Evolutionary conservation across 2,113 vertebrate species (phyloP).

Genomic region (Gymnobelideus leadbeateri): DNA sequence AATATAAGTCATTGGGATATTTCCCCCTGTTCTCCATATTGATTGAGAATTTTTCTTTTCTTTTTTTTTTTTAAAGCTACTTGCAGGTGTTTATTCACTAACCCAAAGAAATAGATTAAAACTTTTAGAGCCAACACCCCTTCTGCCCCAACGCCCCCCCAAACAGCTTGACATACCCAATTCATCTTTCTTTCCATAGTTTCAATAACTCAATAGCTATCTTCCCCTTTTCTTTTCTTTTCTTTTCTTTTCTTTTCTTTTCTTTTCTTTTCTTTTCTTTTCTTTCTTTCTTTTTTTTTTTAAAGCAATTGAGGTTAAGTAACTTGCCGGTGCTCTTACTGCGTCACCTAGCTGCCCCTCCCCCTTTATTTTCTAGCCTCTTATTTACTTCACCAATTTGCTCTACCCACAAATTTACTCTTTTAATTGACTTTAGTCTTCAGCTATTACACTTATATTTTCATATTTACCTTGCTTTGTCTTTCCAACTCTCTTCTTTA

Average conservation of each 20-base stretch:
- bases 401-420: not conserved
- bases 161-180: not conserved
- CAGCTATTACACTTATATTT: not conserved
- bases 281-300: too few relatives aligned
- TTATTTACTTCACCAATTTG: not conserved
- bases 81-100: not conserved
- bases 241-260: too few relatives aligned
- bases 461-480: not conserved
- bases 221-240: too few relatives aligned
- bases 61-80: not conserved
- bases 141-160: too few relatives aligned
- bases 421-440: not conserved
- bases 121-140: not conserved
- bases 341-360: too few relatives aligned
- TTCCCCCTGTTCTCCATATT: not conserved
- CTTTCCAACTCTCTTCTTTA: not conserved
- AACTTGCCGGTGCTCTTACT: too few relatives aligned
- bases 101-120: not conserved
- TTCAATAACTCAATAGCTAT: too few relatives aligned
- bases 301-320: too few relatives aligned
- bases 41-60: not conserved
- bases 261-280: too few relatives aligned
- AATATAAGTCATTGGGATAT: not conserved
- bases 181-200: not conserved
- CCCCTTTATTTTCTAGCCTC: not conserved